A percentile compares a stretch with the other conserved stretches of the same genome.
Conservation (phyloP, 2,113 vertebrate species). For the Crypturellus undulatus region DNA sequence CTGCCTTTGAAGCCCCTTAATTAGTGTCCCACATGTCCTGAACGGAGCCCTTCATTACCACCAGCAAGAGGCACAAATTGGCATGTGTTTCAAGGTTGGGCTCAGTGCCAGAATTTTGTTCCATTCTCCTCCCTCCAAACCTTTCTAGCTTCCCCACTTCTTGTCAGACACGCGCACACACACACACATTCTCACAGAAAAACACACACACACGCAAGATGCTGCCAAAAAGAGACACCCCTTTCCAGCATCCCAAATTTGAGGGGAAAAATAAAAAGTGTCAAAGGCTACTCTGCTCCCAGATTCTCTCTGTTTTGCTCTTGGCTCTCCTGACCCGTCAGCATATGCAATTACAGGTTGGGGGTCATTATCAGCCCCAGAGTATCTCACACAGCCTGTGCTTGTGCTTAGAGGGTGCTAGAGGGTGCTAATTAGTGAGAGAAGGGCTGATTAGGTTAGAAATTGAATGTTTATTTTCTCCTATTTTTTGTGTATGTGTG, state of each 20-base stretch:
- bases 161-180: neutral
- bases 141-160: neutral
- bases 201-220: neutral
- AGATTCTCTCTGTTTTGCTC: neutral
- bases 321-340: slow-evolving; percentile 56
- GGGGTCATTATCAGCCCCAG: slow-evolving; percentile 69
- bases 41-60: slow-evolving; percentile 73
- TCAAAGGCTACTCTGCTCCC: neutral
- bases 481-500: slow-evolving; percentile 16
- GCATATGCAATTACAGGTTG: slow-evolving; percentile 61
- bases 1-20: slow-evolving; percentile 73
- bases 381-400: slow-evolving; percentile 67
- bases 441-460: slow-evolving; percentile 79
- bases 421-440: slow-evolving; percentile 79
- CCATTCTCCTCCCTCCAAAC: slow-evolving; percentile 30
- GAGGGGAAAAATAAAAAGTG: neutral
- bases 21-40: slow-evolving; percentile 70
- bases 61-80: slow-evolving; percentile 60
- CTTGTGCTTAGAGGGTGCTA: slow-evolving; percentile 69
- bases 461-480: slow-evolving; percentile 78
- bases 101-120: slow-evolving; percentile 35
- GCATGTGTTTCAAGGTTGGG: slow-evolving; percentile 58
- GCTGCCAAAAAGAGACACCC: neutral
- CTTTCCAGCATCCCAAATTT: neutral
- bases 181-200: neutral